Evolutionary conservation across 2,888 invertebrate species (phyloP).

Genomic region (Cephonodes hylas): DNA sequence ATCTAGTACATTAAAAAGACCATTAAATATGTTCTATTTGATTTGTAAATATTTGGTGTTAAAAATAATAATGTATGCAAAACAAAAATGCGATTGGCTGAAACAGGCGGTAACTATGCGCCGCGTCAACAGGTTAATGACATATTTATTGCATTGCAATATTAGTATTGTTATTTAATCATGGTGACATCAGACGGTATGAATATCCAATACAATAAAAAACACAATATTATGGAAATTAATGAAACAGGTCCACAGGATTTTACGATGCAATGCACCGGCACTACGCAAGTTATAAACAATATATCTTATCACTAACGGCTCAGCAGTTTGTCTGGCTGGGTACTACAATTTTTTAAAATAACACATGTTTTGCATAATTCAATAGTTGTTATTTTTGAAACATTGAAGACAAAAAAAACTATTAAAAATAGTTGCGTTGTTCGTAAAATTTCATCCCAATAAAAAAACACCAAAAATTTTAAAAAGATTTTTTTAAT

Average conservation of each 20-base stretch:
- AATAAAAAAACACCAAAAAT: too few species aligned
- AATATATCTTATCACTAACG: too few species aligned
- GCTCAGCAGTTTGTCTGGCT: background rate
- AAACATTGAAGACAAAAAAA: too few species aligned
- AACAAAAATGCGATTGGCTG: background rate
- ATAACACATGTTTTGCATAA: too few species aligned
- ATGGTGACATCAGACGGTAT: background rate
- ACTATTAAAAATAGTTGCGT: too few species aligned
- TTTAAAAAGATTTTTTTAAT: too few species aligned
- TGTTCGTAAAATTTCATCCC: too few species aligned
- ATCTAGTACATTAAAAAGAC: too few species aligned
- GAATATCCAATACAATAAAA: constrained; percentile 13
- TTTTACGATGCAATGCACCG: background rate
- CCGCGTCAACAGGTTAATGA: constrained; percentile 3
- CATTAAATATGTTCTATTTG: too few species aligned
- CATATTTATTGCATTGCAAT: constrained; percentile 5
- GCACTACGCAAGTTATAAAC: background rate
- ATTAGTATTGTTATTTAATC: constrained; percentile 8
- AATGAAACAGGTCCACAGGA: background rate
- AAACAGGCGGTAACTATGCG: background rate
- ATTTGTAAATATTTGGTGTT: background rate
- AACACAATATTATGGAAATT: constrained; percentile 6
- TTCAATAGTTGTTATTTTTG: too few species aligned
- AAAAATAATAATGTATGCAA: background rate
- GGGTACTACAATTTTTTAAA: too few species aligned